phyloP scores from a whole-genome alignment of 2,113 vertebrate genomes.

The Ibidorhyncha struthersii region DNA sequence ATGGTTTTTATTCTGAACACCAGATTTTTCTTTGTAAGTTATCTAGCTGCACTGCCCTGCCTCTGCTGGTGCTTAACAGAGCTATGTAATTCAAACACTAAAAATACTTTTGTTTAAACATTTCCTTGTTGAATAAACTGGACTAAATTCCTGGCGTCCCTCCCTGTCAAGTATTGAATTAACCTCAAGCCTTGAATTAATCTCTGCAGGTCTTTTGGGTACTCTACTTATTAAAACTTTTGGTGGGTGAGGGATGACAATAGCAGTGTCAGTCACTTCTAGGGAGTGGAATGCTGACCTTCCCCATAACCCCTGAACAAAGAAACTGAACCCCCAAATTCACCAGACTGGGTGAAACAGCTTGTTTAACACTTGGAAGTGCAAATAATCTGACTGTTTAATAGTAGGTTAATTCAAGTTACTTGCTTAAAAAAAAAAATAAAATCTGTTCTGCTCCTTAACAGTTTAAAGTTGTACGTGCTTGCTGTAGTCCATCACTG shows the following conservation, averaged over 20 bases:
- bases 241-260: neutral
- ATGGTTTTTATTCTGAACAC: neutral
- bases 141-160: neutral
- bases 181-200: neutral
- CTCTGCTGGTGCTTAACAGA: neutral
- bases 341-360: neutral
- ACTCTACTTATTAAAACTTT: neutral
- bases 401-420: neutral
- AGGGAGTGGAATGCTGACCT: accelerated
- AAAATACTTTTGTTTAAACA: neutral
- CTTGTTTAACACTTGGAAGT: neutral
- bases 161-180: neutral
- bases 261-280: neutral
- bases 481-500: neutral
- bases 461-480: neutral
- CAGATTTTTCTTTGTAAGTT: neutral
- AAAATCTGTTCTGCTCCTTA: neutral
- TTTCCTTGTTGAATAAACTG: neutral
- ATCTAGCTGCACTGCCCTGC: neutral
- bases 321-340: neutral
- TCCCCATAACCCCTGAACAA: neutral
- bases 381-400: neutral
- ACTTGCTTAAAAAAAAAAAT: neutral
- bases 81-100: neutral
- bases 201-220: neutral